Conservation (phyloP, 2,113 vertebrate species). For the Phainopepla nitens region DNA sequence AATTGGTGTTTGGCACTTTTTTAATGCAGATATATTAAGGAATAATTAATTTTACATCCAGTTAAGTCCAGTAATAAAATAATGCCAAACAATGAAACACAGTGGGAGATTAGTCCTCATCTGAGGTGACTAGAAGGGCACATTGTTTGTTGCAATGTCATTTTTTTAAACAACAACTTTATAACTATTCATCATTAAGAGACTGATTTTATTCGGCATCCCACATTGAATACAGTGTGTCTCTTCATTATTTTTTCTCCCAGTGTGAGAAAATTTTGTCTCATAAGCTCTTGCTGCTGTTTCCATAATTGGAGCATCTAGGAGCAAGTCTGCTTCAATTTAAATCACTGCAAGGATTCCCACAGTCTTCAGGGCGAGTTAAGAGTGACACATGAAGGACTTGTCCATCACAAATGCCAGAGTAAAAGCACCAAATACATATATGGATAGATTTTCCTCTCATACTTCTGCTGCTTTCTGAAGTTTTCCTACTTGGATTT, state of each 20-base stretch:
- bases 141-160: neutral
- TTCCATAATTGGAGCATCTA: neutral
- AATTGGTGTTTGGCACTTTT: neutral
- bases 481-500: neutral
- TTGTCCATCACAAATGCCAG: neutral
- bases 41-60: slow-evolving; percentile 5
- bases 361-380: neutral
- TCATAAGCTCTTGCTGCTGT: neutral
- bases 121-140: neutral
- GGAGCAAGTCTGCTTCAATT: neutral
- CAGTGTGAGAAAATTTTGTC: neutral
- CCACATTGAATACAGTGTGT: neutral
- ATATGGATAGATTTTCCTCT: neutral
- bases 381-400: neutral
- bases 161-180: neutral
- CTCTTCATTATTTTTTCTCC: neutral
- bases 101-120: neutral
- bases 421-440: neutral
- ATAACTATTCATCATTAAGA: neutral
- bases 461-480: neutral
- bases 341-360: neutral
- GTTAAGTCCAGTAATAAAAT: neutral
- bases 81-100: neutral
- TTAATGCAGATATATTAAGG: neutral
- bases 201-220: neutral